A percentile compares a stretch with the other conserved stretches of the same genome.
Evolutionary conservation across 2,888 invertebrate genomes (phyloP).

Genomic region (Hoplodrina blanda): DNA sequence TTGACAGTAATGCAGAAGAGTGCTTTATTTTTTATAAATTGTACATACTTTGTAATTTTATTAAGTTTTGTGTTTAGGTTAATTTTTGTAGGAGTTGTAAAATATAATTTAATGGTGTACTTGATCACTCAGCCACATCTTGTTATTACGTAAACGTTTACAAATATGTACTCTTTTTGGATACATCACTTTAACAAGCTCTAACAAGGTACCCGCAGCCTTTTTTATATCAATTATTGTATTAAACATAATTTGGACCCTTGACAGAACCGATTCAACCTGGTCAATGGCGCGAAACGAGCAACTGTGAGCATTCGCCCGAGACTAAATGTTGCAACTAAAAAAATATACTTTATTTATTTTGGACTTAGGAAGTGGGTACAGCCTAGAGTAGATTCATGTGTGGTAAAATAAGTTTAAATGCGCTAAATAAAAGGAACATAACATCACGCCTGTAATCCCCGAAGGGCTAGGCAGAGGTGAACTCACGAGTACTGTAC

Average conservation of each 20-base stretch:
- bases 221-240: conserved; percentile 63
- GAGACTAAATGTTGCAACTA: conserved; percentile 47
- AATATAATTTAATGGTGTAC: no score
- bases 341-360: conserved; percentile 50
- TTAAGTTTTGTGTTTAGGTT: no score
- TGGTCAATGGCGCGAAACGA: conserved; percentile 61
- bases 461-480: no score
- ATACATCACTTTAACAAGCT: conserved; percentile 10
- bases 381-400: background rate
- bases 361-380: conserved; percentile 11
- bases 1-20: no score
- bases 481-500: no score
- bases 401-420: no score
- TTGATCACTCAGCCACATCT: no score
- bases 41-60: no score
- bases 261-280: conserved; percentile 46
- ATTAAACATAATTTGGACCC: conserved; percentile 64
- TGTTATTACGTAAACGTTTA: background rate
- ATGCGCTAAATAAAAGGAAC: no score
- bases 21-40: no score
- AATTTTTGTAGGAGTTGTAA: no score
- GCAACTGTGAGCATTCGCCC: conserved; percentile 65
- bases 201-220: conserved; percentile 51
- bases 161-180: background rate
- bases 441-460: no score